A percentile compares a stretch with the other conserved stretches of the same genome.
These are phyloP conservation scores for Linurgus olivaceus DNA, from an alignment of 2,797 vertebrate species.

Conservation along the genomic window DNA sequence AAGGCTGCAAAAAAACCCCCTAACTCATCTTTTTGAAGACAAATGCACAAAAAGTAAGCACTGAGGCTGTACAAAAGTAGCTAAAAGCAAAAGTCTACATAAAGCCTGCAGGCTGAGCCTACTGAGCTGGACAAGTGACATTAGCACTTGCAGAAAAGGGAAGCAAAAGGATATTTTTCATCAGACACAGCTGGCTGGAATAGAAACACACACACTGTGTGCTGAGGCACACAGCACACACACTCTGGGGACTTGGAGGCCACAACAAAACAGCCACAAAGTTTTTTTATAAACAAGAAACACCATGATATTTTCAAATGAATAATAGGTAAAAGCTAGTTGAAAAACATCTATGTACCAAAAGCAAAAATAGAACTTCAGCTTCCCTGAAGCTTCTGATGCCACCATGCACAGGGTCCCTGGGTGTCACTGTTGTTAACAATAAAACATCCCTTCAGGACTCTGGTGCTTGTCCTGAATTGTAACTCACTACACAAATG, in stretches of 20 bases:
- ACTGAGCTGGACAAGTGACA: background rate
- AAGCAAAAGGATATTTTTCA: background rate
- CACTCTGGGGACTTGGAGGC: background rate
- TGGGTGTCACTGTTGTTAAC: background rate
- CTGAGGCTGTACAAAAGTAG: background rate
- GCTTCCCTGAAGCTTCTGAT: background rate
- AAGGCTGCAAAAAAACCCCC: fast-evolving
- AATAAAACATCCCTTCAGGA: background rate
- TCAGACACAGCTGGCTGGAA: background rate
- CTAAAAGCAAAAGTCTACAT: background rate
- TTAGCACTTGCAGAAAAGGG: background rate
- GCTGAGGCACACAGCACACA: background rate
- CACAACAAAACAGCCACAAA: background rate
- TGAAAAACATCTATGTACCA: background rate
- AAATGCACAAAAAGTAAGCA: background rate
- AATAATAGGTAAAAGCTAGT: background rate
- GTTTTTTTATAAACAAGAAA: background rate
- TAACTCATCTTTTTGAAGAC: background rate
- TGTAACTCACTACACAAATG: background rate
- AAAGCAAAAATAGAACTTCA: background rate
- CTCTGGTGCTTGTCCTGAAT: background rate
- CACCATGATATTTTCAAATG: background rate
- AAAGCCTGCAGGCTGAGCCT: background rate
- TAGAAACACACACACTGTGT: background rate
- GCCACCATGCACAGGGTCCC: background rate